A percentile compares a stretch with the other conserved stretches of the same genome.
Evolutionary conservation across 1,140 invertebrate species (phyloP).

Genomic region (Coenobita brevimanus): DNA sequence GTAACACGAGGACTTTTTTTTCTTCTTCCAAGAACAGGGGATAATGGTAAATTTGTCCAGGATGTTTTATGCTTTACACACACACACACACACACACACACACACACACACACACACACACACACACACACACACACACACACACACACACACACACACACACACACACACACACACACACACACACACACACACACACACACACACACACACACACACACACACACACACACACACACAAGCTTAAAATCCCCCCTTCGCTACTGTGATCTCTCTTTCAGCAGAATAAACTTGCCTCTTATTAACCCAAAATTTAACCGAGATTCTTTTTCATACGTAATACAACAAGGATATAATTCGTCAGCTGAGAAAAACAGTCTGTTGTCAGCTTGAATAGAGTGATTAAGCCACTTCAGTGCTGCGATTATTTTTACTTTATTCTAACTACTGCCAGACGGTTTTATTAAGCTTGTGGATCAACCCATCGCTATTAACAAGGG

Average conservation of each 20-base stretch:
- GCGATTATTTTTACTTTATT: no score
- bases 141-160: conserved; percentile 20
- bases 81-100: conserved; percentile 20
- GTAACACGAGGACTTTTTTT: not conserved
- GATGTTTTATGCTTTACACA: conserved; percentile 1
- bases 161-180: conserved; percentile 20
- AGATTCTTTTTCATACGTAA: no score
- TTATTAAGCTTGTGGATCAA: no score
- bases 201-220: conserved; percentile 20
- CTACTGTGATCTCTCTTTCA: not conserved
- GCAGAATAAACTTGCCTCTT: no score
- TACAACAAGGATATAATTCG: no score
- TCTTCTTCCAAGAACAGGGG: no score
- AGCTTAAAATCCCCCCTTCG: not conserved
- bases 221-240: conserved; percentile 14
- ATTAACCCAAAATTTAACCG: no score
- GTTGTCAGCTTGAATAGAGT: no score
- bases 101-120: conserved; percentile 20
- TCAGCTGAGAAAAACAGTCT: no score
- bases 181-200: conserved; percentile 20
- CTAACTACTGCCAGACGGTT: no score
- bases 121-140: conserved; percentile 20
- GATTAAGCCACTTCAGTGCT: no score
- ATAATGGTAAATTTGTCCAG: not conserved
- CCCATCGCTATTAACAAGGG: no score